A percentile compares a stretch with the other conserved stretches of the same genome.
Evolutionary conservation across 2,797 vertebrate genomes (phyloP).

Genomic region (Cyprinodon diabolis): DNA sequence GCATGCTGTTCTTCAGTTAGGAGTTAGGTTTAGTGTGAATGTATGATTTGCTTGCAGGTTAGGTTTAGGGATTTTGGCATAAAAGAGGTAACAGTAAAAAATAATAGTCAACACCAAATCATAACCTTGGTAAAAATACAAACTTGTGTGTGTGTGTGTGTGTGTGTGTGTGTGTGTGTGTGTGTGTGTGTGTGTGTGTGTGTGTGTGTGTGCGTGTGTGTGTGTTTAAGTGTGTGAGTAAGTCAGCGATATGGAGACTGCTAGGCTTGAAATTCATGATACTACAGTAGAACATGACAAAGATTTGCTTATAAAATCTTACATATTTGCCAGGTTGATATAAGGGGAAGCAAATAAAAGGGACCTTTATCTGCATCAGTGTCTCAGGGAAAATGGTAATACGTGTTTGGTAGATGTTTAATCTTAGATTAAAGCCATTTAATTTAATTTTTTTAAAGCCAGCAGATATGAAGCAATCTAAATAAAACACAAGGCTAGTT

Average conservation of each 20-base stretch:
- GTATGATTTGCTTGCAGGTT: no score
- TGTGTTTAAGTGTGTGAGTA: neutral
- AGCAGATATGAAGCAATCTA: conserved; percentile 49
- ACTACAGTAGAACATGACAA: neutral
- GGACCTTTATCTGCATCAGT: conserved; percentile 4
- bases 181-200: neutral
- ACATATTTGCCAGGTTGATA: neutral
- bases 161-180: neutral
- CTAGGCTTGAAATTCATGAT: conserved; percentile 13
- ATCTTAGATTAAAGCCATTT: conserved; percentile 38
- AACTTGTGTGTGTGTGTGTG: no score
- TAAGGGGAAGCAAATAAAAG: neutral
- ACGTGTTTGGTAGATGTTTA: conserved; percentile 51
- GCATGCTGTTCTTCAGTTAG: no score
- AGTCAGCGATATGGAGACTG: conserved; percentile 8
- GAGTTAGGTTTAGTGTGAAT: no score
- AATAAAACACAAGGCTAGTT: conserved; percentile 50
- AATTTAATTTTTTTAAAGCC: conserved; percentile 51
- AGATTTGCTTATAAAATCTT: conserved; percentile 1
- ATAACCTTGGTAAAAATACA: no score
- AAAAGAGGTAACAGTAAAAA: no score
- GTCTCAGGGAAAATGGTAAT: conserved; percentile 27
- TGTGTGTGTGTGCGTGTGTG: neutral
- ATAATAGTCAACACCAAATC: no score
- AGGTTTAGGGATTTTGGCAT: no score